Conservation (phyloP, 2,797 vertebrate genomes). For the Silurus aristotelis region DNA sequence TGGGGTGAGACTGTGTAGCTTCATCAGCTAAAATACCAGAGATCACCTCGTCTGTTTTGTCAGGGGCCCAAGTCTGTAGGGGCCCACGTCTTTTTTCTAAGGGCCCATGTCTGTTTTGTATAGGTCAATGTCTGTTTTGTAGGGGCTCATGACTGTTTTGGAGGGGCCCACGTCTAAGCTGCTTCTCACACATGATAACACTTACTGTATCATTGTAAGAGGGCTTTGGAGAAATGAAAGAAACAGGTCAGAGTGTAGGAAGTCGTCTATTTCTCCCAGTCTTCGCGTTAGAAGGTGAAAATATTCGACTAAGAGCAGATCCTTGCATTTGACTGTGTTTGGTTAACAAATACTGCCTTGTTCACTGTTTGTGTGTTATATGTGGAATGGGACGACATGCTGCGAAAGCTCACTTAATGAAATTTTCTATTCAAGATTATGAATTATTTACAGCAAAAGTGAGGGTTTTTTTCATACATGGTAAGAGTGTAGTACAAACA, state of each 20-base stretch:
- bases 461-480: neutral
- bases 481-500: neutral
- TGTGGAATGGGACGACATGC: neutral
- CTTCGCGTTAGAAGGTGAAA: conserved; percentile 32
- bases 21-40: too few species aligned
- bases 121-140: too few species aligned
- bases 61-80: too few species aligned
- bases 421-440: neutral
- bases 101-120: too few species aligned
- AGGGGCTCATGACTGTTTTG: conserved; percentile 24
- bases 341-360: neutral
- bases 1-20: too few species aligned
- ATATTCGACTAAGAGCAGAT: conserved; percentile 32
- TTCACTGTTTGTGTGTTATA: neutral
- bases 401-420: neutral
- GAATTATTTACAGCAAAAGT: neutral
- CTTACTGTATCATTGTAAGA: conserved; percentile 47
- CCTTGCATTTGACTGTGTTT: neutral
- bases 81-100: too few species aligned
- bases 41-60: too few species aligned
- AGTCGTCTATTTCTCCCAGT: conserved; percentile 66
- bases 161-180: conserved; percentile 29
- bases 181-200: conserved; percentile 52
- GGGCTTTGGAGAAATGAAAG: conserved; percentile 55
- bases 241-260: conserved; percentile 55